Evolutionary conservation across 2,888 invertebrate genomes (phyloP).

Genomic region (Furcula furcula): DNA sequence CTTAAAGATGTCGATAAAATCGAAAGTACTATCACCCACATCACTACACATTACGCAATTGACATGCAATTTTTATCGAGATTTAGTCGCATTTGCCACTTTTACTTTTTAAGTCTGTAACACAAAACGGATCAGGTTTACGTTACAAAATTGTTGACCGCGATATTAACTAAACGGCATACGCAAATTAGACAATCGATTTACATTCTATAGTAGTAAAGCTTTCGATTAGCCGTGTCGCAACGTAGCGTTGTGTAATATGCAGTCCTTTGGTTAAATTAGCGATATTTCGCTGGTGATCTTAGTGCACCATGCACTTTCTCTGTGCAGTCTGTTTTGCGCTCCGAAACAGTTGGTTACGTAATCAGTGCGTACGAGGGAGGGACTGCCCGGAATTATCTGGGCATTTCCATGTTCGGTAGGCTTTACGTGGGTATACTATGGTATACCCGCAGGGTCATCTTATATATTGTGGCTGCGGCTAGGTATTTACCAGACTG

Average conservation of each 20-base stretch:
- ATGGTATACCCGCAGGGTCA: no score
- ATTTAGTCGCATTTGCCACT: constrained; percentile 7
- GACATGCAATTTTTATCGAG: constrained; percentile 17
- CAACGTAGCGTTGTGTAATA: constrained; percentile 23
- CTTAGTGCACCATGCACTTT: constrained; percentile 59
- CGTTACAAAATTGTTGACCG: constrained; percentile 28
- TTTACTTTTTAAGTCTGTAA: constrained; percentile 9
- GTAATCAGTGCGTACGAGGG: constrained; percentile 29
- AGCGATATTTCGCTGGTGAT: constrained; percentile 45
- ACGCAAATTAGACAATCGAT: neutral
- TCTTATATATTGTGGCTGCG: no score
- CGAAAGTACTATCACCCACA: constrained; percentile 38
- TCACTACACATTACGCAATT: constrained; percentile 25
- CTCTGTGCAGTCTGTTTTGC: constrained; percentile 34
- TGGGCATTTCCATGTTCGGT: constrained; percentile 17
- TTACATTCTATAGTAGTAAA: neutral
- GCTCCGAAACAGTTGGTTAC: constrained; percentile 44
- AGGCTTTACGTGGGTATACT: constrained; percentile 24
- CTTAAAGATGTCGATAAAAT: constrained; percentile 36
- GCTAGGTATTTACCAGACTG: no score
- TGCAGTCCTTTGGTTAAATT: constrained; percentile 37
- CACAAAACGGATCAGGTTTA: constrained; percentile 14
- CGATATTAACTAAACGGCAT: constrained; percentile 5
- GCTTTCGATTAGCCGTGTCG: constrained; percentile 25
- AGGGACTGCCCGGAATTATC: constrained; percentile 13